Evolutionary conservation across 2,888 invertebrate genomes (phyloP).

Genomic region (Antitype chi): DNA sequence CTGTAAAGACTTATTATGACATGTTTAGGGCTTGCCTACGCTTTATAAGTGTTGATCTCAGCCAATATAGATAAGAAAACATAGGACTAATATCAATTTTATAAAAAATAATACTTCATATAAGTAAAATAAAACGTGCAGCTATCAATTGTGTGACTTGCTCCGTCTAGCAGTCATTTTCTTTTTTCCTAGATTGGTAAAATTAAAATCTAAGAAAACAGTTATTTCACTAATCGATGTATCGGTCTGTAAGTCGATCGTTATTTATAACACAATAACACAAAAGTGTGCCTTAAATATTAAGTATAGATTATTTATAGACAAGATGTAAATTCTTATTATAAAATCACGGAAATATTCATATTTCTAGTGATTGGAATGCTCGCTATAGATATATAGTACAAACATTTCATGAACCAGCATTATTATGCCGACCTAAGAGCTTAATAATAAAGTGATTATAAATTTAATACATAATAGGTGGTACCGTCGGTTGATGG

Average conservation of each 20-base stretch:
- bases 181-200: constrained; percentile 22
- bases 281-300: constrained; percentile 58
- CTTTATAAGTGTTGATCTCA: constrained; percentile 44
- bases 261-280: constrained; percentile 54
- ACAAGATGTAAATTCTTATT: constrained; percentile 55
- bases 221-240: constrained; percentile 39
- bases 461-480: constrained; percentile 58
- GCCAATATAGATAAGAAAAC: constrained; percentile 37
- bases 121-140: constrained; percentile 43
- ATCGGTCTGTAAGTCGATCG: constrained; percentile 28
- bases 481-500: constrained; percentile 61
- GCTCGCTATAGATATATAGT: constrained; percentile 55
- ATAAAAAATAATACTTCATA: constrained; percentile 63
- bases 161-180: background rate
- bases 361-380: constrained; percentile 66
- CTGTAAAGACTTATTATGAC: constrained; percentile 45
- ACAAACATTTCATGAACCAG: constrained; percentile 60
- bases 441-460: constrained; percentile 62
- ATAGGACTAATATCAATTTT: constrained; percentile 51
- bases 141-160: constrained; percentile 26
- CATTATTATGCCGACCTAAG: constrained; percentile 53
- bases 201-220: constrained; percentile 44
- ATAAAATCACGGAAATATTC: constrained; percentile 64
- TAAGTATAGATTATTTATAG: constrained; percentile 47
- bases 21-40: constrained; percentile 8